Conservation (phyloP, 2,888 invertebrate genomes). For the Cheilosia vernalis region DNA sequence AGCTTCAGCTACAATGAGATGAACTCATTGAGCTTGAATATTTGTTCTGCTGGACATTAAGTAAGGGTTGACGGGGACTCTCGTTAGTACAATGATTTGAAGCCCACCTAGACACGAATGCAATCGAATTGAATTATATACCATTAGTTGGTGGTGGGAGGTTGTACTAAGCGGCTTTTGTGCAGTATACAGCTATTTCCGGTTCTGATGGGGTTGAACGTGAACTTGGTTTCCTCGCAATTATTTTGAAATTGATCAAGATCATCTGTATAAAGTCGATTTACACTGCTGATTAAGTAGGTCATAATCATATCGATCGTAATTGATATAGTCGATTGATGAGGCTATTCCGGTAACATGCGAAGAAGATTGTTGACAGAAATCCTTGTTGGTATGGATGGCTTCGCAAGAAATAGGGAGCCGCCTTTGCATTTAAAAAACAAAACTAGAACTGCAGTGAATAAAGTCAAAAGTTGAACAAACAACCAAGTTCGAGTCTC, state of each 20-base stretch:
- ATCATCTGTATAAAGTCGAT: conserved; percentile 29
- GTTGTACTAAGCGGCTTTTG: not conserved
- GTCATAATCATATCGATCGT: conserved; percentile 8
- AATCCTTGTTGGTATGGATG: no score
- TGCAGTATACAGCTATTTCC: conserved; percentile 26
- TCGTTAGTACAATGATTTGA: not conserved
- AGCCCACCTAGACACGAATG: not conserved
- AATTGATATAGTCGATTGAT: not conserved
- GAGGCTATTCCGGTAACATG: not conserved
- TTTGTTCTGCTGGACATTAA: not conserved
- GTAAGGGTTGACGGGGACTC: conserved; percentile 33
- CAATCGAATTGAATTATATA: conserved; percentile 34
- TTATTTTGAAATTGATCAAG: conserved; percentile 34
- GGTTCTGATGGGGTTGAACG: not conserved
- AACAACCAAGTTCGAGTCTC: no score
- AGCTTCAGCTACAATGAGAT: conserved; percentile 38
- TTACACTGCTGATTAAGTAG: conserved; percentile 16
- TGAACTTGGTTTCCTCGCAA: conserved; percentile 42
- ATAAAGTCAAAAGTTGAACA: no score
- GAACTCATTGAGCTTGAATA: conserved; percentile 49
- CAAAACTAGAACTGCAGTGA: no score
- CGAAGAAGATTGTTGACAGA: not conserved
- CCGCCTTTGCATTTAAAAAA: no score
- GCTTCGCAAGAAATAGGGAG: no score
- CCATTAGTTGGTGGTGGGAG: not conserved